Evolutionary conservation across 2,888 invertebrate species (phyloP).

Genomic region (Dolomedes plantarius): DNA sequence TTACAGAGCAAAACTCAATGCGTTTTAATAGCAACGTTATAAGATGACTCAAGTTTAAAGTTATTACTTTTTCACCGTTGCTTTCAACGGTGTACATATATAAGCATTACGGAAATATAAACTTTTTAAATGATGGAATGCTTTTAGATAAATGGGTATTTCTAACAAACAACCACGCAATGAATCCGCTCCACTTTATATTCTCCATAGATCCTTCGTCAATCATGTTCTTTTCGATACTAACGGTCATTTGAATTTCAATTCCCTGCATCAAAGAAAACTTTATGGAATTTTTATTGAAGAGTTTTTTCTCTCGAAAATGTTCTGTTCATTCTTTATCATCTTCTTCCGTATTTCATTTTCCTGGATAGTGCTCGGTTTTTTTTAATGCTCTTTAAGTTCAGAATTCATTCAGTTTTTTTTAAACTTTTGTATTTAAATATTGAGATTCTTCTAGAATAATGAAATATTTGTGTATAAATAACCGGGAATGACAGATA

Average conservation of each 20-base stretch:
- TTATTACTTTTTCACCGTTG: no score
- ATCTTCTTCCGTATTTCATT: neutral
- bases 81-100: no score
- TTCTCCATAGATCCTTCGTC: neutral
- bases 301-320: neutral
- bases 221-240: neutral
- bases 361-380: neutral
- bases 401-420: neutral
- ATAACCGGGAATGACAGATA: no score
- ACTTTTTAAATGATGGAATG: neutral
- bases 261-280: neutral
- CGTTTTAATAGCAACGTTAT: no score
- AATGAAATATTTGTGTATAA: no score
- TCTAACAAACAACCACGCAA: neutral
- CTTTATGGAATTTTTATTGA: neutral
- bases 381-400: neutral
- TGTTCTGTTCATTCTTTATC: neutral
- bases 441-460: no score
- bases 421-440: no score
- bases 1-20: no score
- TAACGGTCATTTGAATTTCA: constrained; percentile 9
- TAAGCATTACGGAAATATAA: neutral
- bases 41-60: no score
- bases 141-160: constrained; percentile 7
- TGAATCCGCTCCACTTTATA: neutral